Conservation (phyloP, 2,113 vertebrate species). For the Clarias magur region DNA sequence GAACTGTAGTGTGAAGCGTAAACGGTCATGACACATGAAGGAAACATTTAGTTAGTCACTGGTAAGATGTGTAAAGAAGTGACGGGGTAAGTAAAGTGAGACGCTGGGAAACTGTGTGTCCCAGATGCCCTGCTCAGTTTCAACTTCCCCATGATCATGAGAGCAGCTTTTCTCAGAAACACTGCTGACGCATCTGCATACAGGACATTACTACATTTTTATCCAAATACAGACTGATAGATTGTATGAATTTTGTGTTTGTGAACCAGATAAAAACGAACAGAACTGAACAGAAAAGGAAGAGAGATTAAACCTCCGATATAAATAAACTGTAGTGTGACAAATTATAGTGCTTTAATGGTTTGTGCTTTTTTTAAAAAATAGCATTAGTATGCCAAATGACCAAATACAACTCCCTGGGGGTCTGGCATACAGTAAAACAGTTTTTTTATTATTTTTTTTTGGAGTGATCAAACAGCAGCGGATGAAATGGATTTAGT, state of each 20-base stretch:
- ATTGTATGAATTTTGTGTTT: slow-evolving; percentile 7
- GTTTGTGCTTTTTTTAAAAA: slow-evolving; percentile 13
- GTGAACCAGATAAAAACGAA: background rate
- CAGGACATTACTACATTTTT: background rate
- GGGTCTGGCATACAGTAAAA: background rate
- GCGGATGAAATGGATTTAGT: background rate
- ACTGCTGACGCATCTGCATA: background rate
- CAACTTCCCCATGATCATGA: background rate
- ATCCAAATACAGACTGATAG: background rate
- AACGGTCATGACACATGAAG: background rate
- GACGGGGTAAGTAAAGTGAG: background rate
- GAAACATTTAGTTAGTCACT: background rate
- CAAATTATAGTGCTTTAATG: slow-evolving; percentile 34
- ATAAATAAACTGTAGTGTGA: slow-evolving; percentile 41
- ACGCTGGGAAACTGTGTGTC: background rate
- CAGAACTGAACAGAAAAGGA: slow-evolving; percentile 7
- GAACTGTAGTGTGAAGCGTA: background rate
- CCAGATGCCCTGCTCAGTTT: background rate
- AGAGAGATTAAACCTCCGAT: background rate
- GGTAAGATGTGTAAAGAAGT: too few relatives aligned
- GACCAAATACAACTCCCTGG: slow-evolving; percentile 3
- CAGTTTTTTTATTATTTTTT: too few relatives aligned
- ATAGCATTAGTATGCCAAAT: background rate
- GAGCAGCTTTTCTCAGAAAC: slow-evolving; percentile 22
- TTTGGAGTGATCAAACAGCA: background rate